Base-by-base conservation (phyloP, 2,113 vertebrate species). In the Hepsetus odoe region DNA sequence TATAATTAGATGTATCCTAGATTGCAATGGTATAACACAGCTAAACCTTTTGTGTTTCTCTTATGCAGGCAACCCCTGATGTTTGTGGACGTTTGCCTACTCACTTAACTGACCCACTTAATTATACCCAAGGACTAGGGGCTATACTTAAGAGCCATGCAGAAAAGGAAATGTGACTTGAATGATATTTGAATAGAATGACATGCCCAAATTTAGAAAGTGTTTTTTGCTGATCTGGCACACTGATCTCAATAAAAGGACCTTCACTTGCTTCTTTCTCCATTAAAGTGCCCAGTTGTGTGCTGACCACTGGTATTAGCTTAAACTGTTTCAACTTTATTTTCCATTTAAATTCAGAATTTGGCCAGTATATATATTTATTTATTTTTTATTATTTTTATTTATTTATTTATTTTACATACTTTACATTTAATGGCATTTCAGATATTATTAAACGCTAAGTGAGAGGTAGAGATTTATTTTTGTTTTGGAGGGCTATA, bases 191-290 rank as follows among this genome's bases (percentile, higher is more conserved):
- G 70, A 73, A 84, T 58, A 62, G 64, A 74, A 74, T 86, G 74
- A 87, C 88, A 81, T 86, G 85, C 42, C 85, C 86, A 83, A 86
- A 82, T 87, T 86, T 77, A 84, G 85, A 72, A 40, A 13, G 9
- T 81, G 77, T 22, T 59, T 76, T 84, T 83, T 55, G 40, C 79
- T 66, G 61, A 77, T 79, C 53, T 75, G 30, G 80, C 51, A 76
- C 76, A 20, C 76, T 78, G 38, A n/a, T 80, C 77, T 72, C 7
- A 56, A 90, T 91, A 90, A 88, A 90, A 90, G 85, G 77, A 26
- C 70, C 72, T 33, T 59, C 28, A 0, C 1, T n/a, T 67, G 71
- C 70, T 74, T 73, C 69, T 62, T 42, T 12, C 35, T 62, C 66
- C 79, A 81, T 9, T 85, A 18, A 71, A 65, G 71, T 42, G 51